A percentile compares a stretch with the other conserved stretches of the same genome.
Evolutionary conservation across 2,888 invertebrate species (phyloP).

Genomic region (Pristionchus mayeri): DNA sequence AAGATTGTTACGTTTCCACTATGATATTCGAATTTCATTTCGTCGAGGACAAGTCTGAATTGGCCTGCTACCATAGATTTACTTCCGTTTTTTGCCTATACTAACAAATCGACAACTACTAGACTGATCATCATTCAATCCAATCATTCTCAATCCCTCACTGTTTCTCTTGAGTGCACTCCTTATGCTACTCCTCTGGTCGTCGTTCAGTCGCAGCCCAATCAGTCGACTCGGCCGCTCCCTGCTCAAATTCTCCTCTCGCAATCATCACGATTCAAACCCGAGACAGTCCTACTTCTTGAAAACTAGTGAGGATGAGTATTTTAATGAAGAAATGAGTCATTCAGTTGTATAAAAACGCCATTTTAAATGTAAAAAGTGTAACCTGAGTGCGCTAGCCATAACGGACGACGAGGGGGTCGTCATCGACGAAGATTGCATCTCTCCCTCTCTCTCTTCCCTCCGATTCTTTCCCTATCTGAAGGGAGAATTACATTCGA

Average conservation of each 20-base stretch:
- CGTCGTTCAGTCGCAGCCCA: conserved; percentile 32
- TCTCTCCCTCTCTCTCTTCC: not conserved
- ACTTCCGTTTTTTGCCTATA: not conserved
- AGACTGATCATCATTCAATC: not conserved
- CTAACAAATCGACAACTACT: not conserved
- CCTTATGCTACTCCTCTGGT: conserved; percentile 5
- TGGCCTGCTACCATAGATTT: too few relatives aligned
- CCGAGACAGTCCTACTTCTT: not conserved
- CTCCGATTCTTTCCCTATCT: too few relatives aligned
- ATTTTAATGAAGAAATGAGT: not conserved
- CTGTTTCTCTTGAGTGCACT: conserved; percentile 12
- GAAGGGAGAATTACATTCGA: too few relatives aligned
- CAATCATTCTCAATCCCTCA: not conserved
- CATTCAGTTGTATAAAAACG: too few relatives aligned
- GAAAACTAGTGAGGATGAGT: too few relatives aligned
- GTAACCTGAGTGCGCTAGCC: conserved; percentile 12
- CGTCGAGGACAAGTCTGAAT: too few relatives aligned
- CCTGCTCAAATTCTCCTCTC: not conserved
- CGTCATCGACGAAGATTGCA: not conserved
- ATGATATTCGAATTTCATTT: too few relatives aligned
- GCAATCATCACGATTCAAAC: not conserved
- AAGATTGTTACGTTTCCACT: too few relatives aligned
- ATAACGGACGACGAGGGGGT: not conserved
- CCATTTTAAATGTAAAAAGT: not conserved
- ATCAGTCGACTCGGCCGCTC: conserved; percentile 30